Base-by-base conservation (phyloP, 2,888 invertebrate genomes). In the Drosophila anomalata region DNA sequence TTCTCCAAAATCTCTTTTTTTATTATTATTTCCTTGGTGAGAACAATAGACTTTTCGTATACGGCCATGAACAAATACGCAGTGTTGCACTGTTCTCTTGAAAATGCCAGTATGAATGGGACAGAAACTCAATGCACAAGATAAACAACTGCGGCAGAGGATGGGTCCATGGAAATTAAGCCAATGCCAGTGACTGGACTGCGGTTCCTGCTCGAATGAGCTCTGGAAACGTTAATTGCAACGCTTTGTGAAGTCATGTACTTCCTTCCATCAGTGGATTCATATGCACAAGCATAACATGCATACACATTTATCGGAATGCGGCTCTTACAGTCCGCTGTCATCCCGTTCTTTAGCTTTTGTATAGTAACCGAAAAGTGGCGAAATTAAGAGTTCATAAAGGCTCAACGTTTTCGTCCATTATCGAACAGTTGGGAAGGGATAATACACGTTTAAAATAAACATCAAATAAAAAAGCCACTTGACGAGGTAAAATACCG, bases 171-270 rank as follows among this genome's bases (percentile, higher is more conserved):
- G 80, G 76, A 86, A 83, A 83, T 86, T 86, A 82, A 82, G 82
- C 82, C 82, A 86, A 82, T 83, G 78, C 84, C 86, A 77, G 73
- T 81, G 80, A 77, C 70, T 70, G 70, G 73, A 60, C 73, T 73
- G 60, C 63, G 73, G 69, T 70, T 61, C 75, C 86, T 73, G 77
- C 76, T 78, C 76, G 80, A 79, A 86, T 79, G 76, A 73, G 75
- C 73, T 79, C 79, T 77, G 70, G 80, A 76, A 66, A 83, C 82
- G 82, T 82, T 82, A 82, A 86, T 82, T 82, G 82, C 82, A 83
- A 68, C 78, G 82, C 86, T 82, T 82, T 82, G 82, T 86, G 80
- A 71, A 73, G 70, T 61, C 67, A 26, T 55, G 54, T 41, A 11
- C 39, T 26, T 39, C 68, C 70, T 61, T 42, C 42, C 41, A 47